phyloP scores from a whole-genome alignment of 2,888 invertebrate species.

The Euphydryas editha region DNA sequence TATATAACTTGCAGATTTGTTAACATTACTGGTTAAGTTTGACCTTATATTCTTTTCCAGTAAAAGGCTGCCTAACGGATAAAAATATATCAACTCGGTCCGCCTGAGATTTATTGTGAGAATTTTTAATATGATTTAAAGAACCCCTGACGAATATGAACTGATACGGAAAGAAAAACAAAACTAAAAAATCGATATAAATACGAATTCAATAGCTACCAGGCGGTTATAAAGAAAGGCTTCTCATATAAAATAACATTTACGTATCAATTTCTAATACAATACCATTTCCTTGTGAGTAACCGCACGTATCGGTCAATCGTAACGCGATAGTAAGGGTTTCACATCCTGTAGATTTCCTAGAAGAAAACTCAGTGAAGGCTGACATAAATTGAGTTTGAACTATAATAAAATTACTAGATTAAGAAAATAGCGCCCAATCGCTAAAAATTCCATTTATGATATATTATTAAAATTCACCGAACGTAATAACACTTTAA shows the following conservation, averaged over 20 bases:
- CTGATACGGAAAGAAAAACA: not conserved
- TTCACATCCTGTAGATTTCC: constrained; percentile 38
- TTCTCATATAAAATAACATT: constrained; percentile 40
- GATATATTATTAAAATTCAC: constrained; percentile 35
- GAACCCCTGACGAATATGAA: not conserved
- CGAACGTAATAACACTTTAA: constrained; percentile 29
- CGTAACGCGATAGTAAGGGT: constrained; percentile 39
- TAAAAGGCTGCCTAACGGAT: no score
- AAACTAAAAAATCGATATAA: not conserved
- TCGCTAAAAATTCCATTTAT: not conserved
- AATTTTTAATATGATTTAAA: no score
- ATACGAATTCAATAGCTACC: not conserved
- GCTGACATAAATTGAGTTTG: not conserved
- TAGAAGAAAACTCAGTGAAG: constrained; percentile 21
- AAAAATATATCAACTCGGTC: no score
- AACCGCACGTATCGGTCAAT: constrained; percentile 40
- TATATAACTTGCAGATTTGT: no score
- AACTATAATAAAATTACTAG: not conserved
- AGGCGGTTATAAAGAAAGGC: constrained; percentile 36
- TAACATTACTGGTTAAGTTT: no score
- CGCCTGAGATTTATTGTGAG: no score
- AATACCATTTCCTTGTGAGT: constrained; percentile 39
- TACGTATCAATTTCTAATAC: constrained; percentile 38
- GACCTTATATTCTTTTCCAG: no score
- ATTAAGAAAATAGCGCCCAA: no score